phyloP scores from a whole-genome alignment of 2,113 vertebrate species.

The Gavia stellata region DNA sequence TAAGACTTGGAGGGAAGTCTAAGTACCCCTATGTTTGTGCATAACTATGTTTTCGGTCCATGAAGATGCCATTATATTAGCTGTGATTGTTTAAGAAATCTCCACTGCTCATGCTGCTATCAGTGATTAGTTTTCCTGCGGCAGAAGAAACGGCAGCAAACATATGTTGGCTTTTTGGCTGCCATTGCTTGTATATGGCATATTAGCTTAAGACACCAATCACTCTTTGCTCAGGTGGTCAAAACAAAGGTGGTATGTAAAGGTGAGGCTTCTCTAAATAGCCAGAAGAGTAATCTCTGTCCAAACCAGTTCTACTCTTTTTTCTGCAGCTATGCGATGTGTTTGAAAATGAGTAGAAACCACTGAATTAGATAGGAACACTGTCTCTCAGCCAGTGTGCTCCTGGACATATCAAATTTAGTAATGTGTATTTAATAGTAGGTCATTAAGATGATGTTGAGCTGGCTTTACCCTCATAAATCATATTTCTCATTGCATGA shows the following conservation, averaged over 20 bases:
- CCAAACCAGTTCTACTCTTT: not conserved
- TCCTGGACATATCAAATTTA: not conserved
- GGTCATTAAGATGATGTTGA: not conserved
- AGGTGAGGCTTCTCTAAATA: not conserved
- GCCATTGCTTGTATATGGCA: not conserved
- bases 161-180: not conserved
- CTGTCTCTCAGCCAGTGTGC: not conserved
- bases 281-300: not conserved
- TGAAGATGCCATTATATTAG: not conserved
- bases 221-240: not conserved
- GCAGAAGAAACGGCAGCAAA: not conserved
- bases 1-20: not conserved
- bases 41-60: not conserved
- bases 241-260: not conserved
- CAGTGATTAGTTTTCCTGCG: not conserved
- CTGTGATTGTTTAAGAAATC: not conserved
- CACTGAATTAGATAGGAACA: not conserved
- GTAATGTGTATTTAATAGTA: not conserved
- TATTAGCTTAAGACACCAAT: not conserved
- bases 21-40: not conserved
- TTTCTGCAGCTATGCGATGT: not conserved
- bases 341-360: not conserved
- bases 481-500: not conserved
- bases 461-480: constrained; percentile 6
- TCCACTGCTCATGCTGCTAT: not conserved